A percentile compares a stretch with the other conserved stretches of the same genome.
These are phyloP conservation scores for Trigoniulus corallinus DNA, from an alignment of 1,140 invertebrate genomes.

Conservation along the genomic window DNA sequence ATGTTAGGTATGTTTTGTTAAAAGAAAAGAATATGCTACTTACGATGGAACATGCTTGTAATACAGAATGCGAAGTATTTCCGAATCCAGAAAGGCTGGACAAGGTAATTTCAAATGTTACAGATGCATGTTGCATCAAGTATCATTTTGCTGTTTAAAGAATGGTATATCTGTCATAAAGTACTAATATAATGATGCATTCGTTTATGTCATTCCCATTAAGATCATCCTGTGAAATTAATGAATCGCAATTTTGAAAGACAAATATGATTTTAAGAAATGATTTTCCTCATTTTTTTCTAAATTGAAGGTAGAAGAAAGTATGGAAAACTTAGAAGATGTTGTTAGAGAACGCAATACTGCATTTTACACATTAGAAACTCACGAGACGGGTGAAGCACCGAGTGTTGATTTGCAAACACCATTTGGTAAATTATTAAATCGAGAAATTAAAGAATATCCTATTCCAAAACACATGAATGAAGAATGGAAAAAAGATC, in stretches of 20 bases:
- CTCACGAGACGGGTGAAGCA: slow-evolving; percentile 62
- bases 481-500: slow-evolving; percentile 9
- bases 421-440: not conserved
- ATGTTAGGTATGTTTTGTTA: slow-evolving; percentile 61
- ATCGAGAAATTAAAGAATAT: slow-evolving; percentile 11
- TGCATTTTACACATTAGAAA: slow-evolving; percentile 81
- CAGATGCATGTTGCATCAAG: too few species aligned
- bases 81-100: slow-evolving; percentile 89
- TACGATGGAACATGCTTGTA: slow-evolving; percentile 82
- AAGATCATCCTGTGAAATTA: not conserved
- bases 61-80: slow-evolving; percentile 48
- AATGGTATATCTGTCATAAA: too few species aligned
- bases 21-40: slow-evolving; percentile 95
- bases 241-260: slow-evolving; percentile 1
- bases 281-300: slow-evolving; percentile 12
- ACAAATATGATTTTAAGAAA: not conserved
- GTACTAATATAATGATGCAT: slow-evolving; percentile 2
- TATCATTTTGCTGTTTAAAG: too few species aligned
- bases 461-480: slow-evolving; percentile 14
- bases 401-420: slow-evolving; percentile 25
- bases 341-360: slow-evolving; percentile 83
- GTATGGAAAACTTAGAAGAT: slow-evolving; percentile 85
- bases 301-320: slow-evolving; percentile 63
- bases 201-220: slow-evolving; percentile 9
- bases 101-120: slow-evolving; percentile 51